Percentiles rank a stretch among this genome's conserved stretches.
Evolutionary conservation across 2,888 invertebrate species (phyloP).

Genomic region (Oasisia sp.): DNA sequence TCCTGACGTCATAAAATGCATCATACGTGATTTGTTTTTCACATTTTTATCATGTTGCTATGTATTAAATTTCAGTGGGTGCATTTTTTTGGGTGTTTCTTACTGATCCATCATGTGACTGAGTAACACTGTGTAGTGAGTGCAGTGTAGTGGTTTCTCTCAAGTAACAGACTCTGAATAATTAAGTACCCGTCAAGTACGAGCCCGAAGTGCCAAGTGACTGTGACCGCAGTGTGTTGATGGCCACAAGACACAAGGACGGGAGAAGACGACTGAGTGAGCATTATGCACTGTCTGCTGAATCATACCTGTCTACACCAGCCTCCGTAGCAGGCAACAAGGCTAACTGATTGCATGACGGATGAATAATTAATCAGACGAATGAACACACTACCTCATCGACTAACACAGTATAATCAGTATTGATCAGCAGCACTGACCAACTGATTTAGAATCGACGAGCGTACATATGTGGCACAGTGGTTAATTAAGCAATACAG

Average conservation of each 20-base stretch:
- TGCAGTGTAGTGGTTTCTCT: neutral
- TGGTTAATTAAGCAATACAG: neutral
- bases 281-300: neutral
- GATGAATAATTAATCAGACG: slow-evolving; percentile 10
- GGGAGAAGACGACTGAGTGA: neutral
- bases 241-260: neutral
- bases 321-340: neutral
- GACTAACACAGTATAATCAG: slow-evolving; percentile 2
- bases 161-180: neutral
- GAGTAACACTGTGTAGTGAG: neutral
- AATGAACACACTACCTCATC: neutral
- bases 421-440: slow-evolving; percentile 2
- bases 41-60: neutral
- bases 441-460: neutral
- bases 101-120: neutral
- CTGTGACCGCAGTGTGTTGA: neutral
- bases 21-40: neutral
- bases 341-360: neutral
- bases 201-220: neutral
- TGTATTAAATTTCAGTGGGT: neutral
- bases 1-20: too few relatives aligned
- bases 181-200: neutral
- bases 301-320: neutral
- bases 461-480: neutral
- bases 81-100: neutral